Evolutionary conservation across 2,888 invertebrate species (phyloP), one percentile per base, ranked within the genome.

Genomic region (Phalangium opilio): DNA sequence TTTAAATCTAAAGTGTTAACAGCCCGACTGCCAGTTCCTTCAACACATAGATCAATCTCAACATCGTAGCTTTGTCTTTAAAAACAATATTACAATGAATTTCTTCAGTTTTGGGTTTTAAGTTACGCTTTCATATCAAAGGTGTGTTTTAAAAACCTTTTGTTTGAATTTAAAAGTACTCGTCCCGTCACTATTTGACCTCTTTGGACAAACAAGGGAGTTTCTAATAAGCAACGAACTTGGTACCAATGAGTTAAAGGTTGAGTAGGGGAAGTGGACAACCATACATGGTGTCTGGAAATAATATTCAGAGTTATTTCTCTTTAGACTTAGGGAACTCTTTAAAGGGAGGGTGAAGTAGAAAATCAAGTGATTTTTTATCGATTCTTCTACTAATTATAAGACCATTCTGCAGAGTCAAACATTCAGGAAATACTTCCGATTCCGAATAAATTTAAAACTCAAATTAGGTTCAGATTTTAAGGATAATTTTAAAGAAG

Each of bases 241-340:
- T 57, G 54, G 68, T 98, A 96, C 98, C 96, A 98, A 68, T 98
- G 96, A 21, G 96, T 98, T 17, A 98, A 71, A 1, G 95, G 91
- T 65, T 96, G 95, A 3, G 95, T 95, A 0, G 96, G 96, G 1
- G 95, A 82, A 5, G 98, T 98, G 7, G 95, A 95, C 32, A 98
- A 68, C 95, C 96, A 96, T 49, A 96, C 82, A 50, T 86, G 83
- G 62, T 87, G 83, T 38, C 53, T 50, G 35, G 14, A 34, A 2
- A 34, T n/a, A 34, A 4, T 14, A 34, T n/a, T n/a, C 35, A 2
- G 35, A 34, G 14, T n/a, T 12, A 34, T n/a, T n/a, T 2, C 12
- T 2, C 3, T 34, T 34, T 14, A 34, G 12, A 5, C 14, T 14
- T 34, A 12, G n/a, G n/a, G 10, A 3, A 10, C 20, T 17, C 12